phyloP scores from a whole-genome alignment of 2,113 vertebrate genomes.

The Indicator maculatus region DNA sequence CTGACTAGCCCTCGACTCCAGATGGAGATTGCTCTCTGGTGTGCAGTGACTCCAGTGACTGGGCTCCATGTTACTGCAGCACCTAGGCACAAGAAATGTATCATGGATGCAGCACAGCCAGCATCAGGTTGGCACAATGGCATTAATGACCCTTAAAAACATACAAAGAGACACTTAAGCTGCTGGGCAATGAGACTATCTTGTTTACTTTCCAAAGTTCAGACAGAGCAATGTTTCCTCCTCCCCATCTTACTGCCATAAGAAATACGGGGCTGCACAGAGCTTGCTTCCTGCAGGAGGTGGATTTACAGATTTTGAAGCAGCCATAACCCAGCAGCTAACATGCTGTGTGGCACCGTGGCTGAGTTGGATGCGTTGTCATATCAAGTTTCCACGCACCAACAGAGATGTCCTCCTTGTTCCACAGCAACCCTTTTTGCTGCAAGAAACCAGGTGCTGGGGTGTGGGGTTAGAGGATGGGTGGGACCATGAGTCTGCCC shows the following conservation, averaged over 20 bases:
- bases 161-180: not conserved
- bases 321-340: not conserved
- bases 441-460: not conserved
- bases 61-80: not conserved
- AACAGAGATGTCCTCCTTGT: not conserved
- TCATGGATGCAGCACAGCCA: not conserved
- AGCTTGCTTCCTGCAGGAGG: not conserved
- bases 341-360: not conserved
- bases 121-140: not conserved
- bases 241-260: not conserved
- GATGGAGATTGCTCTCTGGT: not conserved
- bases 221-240: not conserved
- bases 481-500: not conserved
- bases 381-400: rapidly evolving
- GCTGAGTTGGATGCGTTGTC: not conserved
- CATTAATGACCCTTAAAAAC: not conserved
- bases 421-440: not conserved
- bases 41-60: not conserved
- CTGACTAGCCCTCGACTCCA: not conserved
- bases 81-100: not conserved
- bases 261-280: not conserved
- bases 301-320: not conserved
- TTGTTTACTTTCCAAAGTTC: not conserved
- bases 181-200: not conserved
- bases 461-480: not conserved